Conservation (phyloP, 2,888 invertebrate genomes). For the Smittia sp. region DNA sequence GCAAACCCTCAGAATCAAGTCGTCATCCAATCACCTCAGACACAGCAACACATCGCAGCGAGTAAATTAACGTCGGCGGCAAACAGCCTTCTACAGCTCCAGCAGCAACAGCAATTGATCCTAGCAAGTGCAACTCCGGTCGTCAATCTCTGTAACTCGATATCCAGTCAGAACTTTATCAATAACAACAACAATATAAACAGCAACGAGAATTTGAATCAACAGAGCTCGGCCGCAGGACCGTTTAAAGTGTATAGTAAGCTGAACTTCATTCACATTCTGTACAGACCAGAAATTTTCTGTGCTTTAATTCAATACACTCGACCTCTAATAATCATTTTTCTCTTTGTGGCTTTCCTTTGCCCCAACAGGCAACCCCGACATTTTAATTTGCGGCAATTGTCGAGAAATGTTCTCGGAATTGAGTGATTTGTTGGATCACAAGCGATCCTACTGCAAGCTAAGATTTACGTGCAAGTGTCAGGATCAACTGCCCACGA, state of each 20-base stretch:
- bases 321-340: constrained; percentile 30
- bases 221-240: constrained; percentile 49
- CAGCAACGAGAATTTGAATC: constrained; percentile 43
- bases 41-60: constrained; percentile 46
- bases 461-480: constrained; percentile 70
- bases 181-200: constrained; percentile 20
- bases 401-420: constrained; percentile 73
- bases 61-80: constrained; percentile 44
- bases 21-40: constrained; percentile 48
- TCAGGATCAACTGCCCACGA: constrained; percentile 55
- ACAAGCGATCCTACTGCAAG: constrained; percentile 71
- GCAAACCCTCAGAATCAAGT: constrained; percentile 46
- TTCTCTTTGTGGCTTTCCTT: constrained; percentile 42
- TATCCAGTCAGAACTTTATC: constrained; percentile 18
- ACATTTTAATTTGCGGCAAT: constrained; percentile 75
- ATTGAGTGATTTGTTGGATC: constrained; percentile 69
- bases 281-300: not conserved
- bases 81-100: constrained; percentile 40
- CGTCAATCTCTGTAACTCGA: constrained; percentile 46
- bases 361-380: constrained; percentile 62
- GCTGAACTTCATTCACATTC: constrained; percentile 44
- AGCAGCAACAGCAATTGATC: constrained; percentile 47
- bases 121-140: constrained; percentile 45
- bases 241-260: constrained; percentile 55
- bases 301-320: not conserved